Evolutionary conservation across 2,797 vertebrate species (phyloP), one percentile per base, ranked within the genome.

Genomic region (Lepilemur septentrionalis): DNA sequence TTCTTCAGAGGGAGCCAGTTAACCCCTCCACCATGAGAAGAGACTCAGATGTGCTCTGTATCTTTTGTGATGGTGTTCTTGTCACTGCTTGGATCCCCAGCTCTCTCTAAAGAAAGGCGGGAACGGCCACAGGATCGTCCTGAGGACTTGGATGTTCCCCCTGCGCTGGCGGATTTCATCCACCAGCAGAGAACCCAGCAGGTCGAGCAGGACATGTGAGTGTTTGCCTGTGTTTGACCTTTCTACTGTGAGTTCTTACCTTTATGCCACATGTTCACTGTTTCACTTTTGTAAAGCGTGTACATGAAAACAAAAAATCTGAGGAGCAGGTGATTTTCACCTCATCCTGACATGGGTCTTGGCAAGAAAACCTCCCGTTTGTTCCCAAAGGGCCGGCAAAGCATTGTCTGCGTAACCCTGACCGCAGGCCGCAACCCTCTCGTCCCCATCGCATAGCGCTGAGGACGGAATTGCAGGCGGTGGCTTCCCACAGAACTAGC

Each of bases 81-180:
- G 81, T 97, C 96, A 52, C 81, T 85, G 96, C 67, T 97, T 96
- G 97, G 88, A 87, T 96, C 86, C 95, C 89, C 93, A 99, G 98
- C 98, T 32, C 98, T 99, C 98, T 99, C 99, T 85, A 99, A 98
- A 92, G 99, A 99, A 96, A 99, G 99, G 94, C 99, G 98, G 84
- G 98, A 99, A 18, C 98, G 98, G 30, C 97, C 97, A 18, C 99
- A 99, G 97, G 99, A 99, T 93, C 99, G 99, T 30, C 99, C 99
- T 0, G 99, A 99, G 97, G 99, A 99, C 94, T 97, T 99, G 48
- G 99, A 99, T 57, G 99, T 99, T 2, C 99, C 99, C 1, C 98
- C 99, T 72, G 99, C 99, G 7, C 98, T 99, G 97, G 99, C 99
- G 4, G 99, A 99, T 97, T 99, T 99, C 86, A 99, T 99, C 95